Evolutionary conservation across 2,797 vertebrate species (phyloP).

Genomic region (Oryzias dopingdopingensis): DNA sequence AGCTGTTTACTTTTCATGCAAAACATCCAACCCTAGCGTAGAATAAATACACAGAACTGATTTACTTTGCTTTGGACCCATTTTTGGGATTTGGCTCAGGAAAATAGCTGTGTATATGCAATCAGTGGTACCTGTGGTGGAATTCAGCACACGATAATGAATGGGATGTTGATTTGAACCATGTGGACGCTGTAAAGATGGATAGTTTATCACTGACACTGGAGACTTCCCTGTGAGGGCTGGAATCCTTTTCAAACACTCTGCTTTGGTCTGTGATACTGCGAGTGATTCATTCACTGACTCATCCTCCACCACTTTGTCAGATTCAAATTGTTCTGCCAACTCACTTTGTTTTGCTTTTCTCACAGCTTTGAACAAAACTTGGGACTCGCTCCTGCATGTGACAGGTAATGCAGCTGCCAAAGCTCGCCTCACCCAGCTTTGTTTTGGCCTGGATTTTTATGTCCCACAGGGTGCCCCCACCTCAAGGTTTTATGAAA

Average conservation of each 20-base stretch:
- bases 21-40: not conserved
- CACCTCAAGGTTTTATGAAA: not conserved
- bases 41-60: not conserved
- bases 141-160: constrained; percentile 60
- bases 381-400: constrained; percentile 49
- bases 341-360: constrained; percentile 55
- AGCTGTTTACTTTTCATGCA: constrained; percentile 13
- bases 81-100: constrained; percentile 11
- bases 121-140: constrained; percentile 34
- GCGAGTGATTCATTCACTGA: constrained; percentile 62
- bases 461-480: constrained; percentile 6
- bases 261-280: constrained; percentile 57
- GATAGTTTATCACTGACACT: constrained; percentile 54
- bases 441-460: constrained; percentile 41
- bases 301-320: constrained; percentile 64
- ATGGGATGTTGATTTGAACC: constrained; percentile 60
- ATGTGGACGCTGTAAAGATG: constrained; percentile 46
- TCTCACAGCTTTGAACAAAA: constrained; percentile 52
- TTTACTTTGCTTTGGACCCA: not conserved
- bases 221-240: constrained; percentile 38
- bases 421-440: constrained; percentile 41
- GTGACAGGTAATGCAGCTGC: constrained; percentile 37
- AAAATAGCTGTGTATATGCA: constrained; percentile 17
- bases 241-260: constrained; percentile 47
- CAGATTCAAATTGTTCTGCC: constrained; percentile 60